Evolutionary conservation across 2,888 invertebrate species (phyloP), one percentile per base, ranked within the genome.

Genomic region (Cotesia congregata): DNA sequence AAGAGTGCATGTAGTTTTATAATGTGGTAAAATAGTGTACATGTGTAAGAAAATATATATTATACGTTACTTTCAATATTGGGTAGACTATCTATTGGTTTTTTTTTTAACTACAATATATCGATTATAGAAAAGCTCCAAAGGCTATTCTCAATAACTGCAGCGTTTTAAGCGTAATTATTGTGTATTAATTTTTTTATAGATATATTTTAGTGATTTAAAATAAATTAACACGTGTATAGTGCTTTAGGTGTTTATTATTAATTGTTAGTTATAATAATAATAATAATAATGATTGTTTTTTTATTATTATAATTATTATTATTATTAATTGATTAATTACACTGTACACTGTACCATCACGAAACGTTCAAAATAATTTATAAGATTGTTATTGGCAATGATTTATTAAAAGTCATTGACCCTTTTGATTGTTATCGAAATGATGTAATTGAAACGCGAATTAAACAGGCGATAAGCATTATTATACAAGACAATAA

Each of bases 1-100:
- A 67, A 75, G 77, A 77, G 80, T 74, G 75, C 74, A 71, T 78
- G 72, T 76, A n/a, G 50, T 68, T 71, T 65, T 12, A 50, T 50
- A 50, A 50, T 50, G 50, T 50, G 50, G 2, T 50, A 50, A 50
- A 50, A 50, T 50, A 50, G 50, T 50, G 50, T 50, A 50, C 12
- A 38, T 67, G 65, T 75, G 72, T 73, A 39, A 6, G 12, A 67
- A 59, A 62, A 17, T 17, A 17, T 17, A 17, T 17, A 50, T 50
- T 50, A 50, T 50, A 50, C 50, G 50, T 50, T 50, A 50, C 50
- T 50, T 50, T 50, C 12, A 12, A 50, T 12, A 12, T 50, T 50
- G 50, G 50, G 50, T 50, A 50, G 12, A 50, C 12, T 50, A 12
- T 12, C 50, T 50, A 50, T 50, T 50, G 50, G 50, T 4, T 50